These are phyloP conservation scores for Dasypogon diadema DNA, from an alignment of 2,888 invertebrate genomes.

Conservation along the genomic window DNA sequence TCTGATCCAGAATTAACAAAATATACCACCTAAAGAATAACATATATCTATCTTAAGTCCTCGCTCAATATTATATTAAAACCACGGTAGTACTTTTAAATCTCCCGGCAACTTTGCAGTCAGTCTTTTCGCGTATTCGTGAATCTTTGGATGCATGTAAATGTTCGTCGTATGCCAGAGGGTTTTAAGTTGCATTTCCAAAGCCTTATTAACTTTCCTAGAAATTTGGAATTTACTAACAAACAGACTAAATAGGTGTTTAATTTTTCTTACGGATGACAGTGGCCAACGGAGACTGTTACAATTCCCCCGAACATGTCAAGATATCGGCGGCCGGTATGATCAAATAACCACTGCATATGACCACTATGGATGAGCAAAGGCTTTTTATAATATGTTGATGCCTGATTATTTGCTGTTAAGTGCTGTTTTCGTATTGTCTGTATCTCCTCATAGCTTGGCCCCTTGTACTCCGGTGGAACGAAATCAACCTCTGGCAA, in stretches of 20 bases:
- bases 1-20: constrained; percentile 97
- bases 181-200: constrained; percentile 81
- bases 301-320: constrained; percentile 98
- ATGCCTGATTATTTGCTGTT: constrained; percentile 74
- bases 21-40: constrained; percentile 80
- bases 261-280: constrained; percentile 90
- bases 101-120: constrained; percentile 85
- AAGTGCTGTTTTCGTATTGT: constrained; percentile 74
- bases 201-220: constrained; percentile 86
- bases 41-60: neutral
- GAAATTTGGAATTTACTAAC: neutral
- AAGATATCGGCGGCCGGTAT: constrained; percentile 86
- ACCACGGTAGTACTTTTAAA: constrained; percentile 81
- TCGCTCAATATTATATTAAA: no score
- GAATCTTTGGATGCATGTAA: constrained; percentile 89
- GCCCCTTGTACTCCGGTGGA: constrained; percentile 71
- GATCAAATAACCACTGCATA: constrained; percentile 94
- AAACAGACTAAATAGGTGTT: neutral
- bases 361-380: constrained; percentile 86
- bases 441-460: constrained; percentile 72
- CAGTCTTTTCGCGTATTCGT: constrained; percentile 90
- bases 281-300: constrained; percentile 97
- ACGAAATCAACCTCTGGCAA: constrained; percentile 63
- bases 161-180: constrained; percentile 95
- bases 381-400: constrained; percentile 84